phyloP scores from a whole-genome alignment of 2,888 invertebrate genomes.

The Fabriciana adippe region DNA sequence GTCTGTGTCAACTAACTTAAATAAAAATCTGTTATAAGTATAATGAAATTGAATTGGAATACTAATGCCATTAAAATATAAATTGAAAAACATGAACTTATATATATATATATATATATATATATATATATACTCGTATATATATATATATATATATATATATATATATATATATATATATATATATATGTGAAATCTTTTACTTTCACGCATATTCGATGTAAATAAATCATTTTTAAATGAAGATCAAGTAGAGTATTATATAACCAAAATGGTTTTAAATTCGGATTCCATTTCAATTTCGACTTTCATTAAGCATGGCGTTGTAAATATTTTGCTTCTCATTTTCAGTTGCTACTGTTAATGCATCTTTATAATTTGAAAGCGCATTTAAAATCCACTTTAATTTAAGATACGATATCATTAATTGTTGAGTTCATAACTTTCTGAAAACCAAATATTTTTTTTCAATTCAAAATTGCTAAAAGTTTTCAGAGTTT shows the following conservation, averaged over 20 bases:
- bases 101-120: no score
- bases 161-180: no score
- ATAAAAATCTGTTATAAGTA: constrained; percentile 4
- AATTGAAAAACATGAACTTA: not conserved
- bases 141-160: no score
- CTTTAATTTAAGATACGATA: constrained; percentile 23
- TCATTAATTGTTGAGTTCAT: constrained; percentile 8
- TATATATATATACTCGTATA: no score
- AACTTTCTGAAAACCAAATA: not conserved
- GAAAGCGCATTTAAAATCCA: constrained; percentile 27
- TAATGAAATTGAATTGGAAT: not conserved
- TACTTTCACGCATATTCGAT: no score
- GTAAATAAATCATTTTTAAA: no score
- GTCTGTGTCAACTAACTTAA: constrained; percentile 18
- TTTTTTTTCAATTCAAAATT: not conserved
- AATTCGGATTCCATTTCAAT: constrained; percentile 16
- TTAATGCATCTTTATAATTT: constrained; percentile 22
- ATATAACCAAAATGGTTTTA: not conserved
- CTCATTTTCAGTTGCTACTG: constrained; percentile 18
- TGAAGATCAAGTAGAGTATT: not conserved
- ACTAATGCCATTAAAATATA: not conserved
- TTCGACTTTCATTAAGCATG: constrained; percentile 12
- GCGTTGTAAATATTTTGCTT: constrained; percentile 20
- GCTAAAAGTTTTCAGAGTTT: not conserved
- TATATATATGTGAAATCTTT: no score